phyloP scores from a whole-genome alignment of 92 coral and sea anemone genomes.

The Heliopora coerulea region DNA sequence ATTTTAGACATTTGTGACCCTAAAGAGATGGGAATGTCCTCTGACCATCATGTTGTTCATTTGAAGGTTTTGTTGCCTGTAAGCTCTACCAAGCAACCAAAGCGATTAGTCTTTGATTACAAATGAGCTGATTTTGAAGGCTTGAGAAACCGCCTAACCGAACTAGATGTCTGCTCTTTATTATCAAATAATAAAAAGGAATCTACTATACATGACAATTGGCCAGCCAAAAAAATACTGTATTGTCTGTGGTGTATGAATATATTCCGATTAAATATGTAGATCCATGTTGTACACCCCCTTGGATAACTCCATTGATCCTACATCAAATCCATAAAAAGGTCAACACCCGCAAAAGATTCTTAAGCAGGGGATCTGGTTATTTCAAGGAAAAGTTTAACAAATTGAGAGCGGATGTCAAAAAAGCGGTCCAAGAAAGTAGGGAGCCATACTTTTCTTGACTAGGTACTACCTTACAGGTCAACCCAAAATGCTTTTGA shows the following conservation, averaged over 20 bases:
- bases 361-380: neutral
- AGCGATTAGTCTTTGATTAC: conserved; percentile 44
- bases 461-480: neutral
- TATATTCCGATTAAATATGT: neutral
- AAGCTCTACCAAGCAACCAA: conserved; percentile 14
- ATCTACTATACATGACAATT: neutral
- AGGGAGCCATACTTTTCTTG: neutral
- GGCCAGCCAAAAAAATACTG: neutral
- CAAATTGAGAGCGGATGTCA: conserved; percentile 21
- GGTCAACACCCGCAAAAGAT: conserved; percentile 12
- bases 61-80: conserved; percentile 26
- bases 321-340: too few species aligned
- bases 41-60: conserved; percentile 45
- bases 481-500: conserved; percentile 30
- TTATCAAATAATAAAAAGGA: neutral
- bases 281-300: neutral
- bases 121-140: conserved; percentile 54
- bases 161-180: neutral
- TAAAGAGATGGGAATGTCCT: conserved; percentile 33
- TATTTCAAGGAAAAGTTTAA: conserved; percentile 2
- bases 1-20: conserved; percentile 26
- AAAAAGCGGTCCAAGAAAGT: conserved; percentile 1
- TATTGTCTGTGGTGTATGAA: neutral
- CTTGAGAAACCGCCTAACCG: conserved; percentile 11
- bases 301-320: conserved; percentile 13